Evolutionary conservation across 1,140 invertebrate species (phyloP).

Genomic region (Capitella teleta): DNA sequence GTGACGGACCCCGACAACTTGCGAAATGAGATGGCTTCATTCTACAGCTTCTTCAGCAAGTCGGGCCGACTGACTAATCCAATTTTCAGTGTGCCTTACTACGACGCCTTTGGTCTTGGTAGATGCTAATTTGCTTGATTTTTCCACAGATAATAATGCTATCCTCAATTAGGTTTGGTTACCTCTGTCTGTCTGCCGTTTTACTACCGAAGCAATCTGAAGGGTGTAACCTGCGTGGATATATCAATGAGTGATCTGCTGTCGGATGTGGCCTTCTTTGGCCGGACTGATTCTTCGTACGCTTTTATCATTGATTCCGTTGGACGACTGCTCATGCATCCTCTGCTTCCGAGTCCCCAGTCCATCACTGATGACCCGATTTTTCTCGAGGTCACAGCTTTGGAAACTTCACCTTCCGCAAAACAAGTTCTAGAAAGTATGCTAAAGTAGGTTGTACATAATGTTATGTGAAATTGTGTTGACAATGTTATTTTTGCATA

Average conservation of each 20-base stretch:
- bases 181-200: background rate
- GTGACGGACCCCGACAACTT: background rate
- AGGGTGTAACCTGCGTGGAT: background rate
- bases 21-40: background rate
- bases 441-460: too few species aligned
- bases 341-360: background rate
- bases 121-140: background rate
- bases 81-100: background rate
- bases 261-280: background rate
- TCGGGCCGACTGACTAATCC: background rate
- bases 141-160: background rate
- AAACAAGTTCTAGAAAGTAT: background rate
- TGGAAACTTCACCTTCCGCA: background rate
- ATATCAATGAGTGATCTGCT: background rate
- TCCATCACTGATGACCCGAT: background rate
- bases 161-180: background rate
- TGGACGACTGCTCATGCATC: background rate
- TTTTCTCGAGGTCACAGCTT: background rate
- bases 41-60: background rate
- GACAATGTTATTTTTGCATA: too few species aligned
- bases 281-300: slow-evolving; percentile 1
- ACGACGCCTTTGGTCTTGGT: background rate
- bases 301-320: slow-evolving; percentile 2
- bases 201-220: background rate
- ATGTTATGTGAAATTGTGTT: too few species aligned